Evolutionary conservation across 2,888 invertebrate genomes (phyloP), one percentile per base, ranked within the genome.

Genomic region (Polyommatus iphigenia): DNA sequence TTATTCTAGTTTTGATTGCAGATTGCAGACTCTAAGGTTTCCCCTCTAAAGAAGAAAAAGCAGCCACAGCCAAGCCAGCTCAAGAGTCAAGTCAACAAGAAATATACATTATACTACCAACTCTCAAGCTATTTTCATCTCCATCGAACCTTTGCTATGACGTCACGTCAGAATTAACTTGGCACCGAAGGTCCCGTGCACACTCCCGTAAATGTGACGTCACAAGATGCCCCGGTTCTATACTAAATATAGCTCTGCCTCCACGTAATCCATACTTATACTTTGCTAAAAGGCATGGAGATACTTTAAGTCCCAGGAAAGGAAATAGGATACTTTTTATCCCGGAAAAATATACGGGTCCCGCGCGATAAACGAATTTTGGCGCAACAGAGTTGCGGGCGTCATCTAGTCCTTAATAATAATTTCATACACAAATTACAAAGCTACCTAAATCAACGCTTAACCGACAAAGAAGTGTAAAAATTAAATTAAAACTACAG

Each of bases 91-190:
- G 41, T 41, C 41, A 41, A 10, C 8, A 41, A 10, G 41, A 8
- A 32, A 32, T 32, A 32, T 1, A 32, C 32, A 32, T 32, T 32
- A 32, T 32, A 32, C 2, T 54, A 15, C 13, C 5, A 18, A 54
- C 5, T 54, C 54, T 54, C 54, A 8, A 24, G 62, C 10, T 62
- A 62, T 62, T 62, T 24, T 24, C 59, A 8, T 8, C 15, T 15
- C 29, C 29, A 29, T 67, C 6, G 67, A 67, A 67, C 67, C 32
- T 67, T 29, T 29, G 29, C 15, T 10, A 7, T 67, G 67, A 67
- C 67, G 67, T 67, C 67, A 67, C 67, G 29, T 67, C 62, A 67
- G 62, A 67, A 67, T 29, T 67, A 67, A 24, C 62, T 67, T 24
- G 24, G 62, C 62, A 24, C 62, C 13, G 29, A 67, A 32, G 24